These are phyloP conservation scores for Danaus chrysippus DNA, from an alignment of 2,888 invertebrate genomes.

Conservation along the genomic window DNA sequence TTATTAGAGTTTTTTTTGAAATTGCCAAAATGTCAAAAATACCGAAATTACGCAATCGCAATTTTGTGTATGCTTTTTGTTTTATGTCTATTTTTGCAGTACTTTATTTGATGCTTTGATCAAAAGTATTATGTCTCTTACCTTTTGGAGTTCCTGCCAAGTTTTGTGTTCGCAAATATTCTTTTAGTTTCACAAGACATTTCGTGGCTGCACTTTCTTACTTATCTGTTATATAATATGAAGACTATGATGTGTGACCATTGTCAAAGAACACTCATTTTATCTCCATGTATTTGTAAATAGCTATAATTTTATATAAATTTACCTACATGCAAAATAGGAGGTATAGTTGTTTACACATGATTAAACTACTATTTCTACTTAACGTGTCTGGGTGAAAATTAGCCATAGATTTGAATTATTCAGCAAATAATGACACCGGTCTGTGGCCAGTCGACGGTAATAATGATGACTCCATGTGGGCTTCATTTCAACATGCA, in stretches of 20 bases:
- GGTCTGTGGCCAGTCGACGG: background rate
- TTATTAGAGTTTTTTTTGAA: too few species aligned
- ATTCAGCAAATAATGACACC: background rate
- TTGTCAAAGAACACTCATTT: too few species aligned
- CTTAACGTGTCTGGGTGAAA: background rate
- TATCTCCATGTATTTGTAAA: too few species aligned
- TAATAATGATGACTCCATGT: background rate
- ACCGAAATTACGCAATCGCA: too few species aligned
- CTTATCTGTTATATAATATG: conserved; percentile 10
- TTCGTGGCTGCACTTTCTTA: conserved; percentile 7
- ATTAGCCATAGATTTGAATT: background rate
- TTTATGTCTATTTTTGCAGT: too few species aligned
- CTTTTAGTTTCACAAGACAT: conserved; percentile 16
- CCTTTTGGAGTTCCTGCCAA: conserved; percentile 11
- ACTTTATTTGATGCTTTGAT: background rate
- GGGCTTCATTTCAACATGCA: background rate
- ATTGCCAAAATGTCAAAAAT: too few species aligned
- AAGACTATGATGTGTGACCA: too few species aligned
- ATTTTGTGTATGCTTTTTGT: too few species aligned
- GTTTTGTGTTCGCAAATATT: conserved; percentile 17
- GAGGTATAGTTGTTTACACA: too few species aligned
- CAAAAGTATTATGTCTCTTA: conserved; percentile 10
- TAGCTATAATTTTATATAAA: too few species aligned
- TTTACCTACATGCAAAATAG: too few species aligned
- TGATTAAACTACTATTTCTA: background rate